A percentile compares a stretch with the other conserved stretches of the same genome.
Conservation (phyloP, 2,888 invertebrate species). For the Scaptodrosophila latifasciaeformis region DNA sequence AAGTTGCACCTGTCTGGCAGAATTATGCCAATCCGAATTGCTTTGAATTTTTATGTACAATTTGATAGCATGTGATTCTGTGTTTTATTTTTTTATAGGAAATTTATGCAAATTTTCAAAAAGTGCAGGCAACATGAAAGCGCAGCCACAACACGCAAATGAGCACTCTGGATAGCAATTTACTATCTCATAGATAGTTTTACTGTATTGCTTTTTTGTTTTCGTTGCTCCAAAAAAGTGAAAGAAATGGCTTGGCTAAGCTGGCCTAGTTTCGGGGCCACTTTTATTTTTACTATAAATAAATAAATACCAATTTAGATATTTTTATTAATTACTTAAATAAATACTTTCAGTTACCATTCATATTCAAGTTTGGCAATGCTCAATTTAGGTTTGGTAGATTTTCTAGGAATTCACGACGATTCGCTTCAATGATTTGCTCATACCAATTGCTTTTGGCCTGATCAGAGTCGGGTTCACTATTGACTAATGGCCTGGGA, state of each 20-base stretch:
- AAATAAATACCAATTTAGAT: no score
- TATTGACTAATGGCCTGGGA: conserved; percentile 43
- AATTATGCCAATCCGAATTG: background rate
- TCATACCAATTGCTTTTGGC: conserved; percentile 51
- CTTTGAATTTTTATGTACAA: background rate
- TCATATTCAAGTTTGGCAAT: no score
- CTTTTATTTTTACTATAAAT: no score
- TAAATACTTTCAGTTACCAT: no score
- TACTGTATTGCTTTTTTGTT: no score
- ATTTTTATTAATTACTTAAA: no score
- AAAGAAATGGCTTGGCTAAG: conserved; percentile 49
- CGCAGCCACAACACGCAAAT: background rate
- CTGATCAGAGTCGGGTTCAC: background rate
- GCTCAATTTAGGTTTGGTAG: conserved; percentile 45
- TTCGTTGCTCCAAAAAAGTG: conserved; percentile 37
- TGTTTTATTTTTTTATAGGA: conserved; percentile 5
- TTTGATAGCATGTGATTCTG: conserved; percentile 18
- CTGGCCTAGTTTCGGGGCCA: no score
- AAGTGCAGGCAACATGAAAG: background rate
- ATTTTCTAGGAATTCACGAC: conserved; percentile 61
- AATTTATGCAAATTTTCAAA: conserved; percentile 13
- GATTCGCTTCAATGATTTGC: conserved; percentile 58
- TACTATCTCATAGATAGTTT: background rate
- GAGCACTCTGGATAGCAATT: background rate
- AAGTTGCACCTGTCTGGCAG: background rate